A percentile compares a stretch with the other conserved stretches of the same genome.
These are phyloP conservation scores for Asbolus verrucosus DNA, from an alignment of 1,140 invertebrate genomes.

Conservation along the genomic window DNA sequence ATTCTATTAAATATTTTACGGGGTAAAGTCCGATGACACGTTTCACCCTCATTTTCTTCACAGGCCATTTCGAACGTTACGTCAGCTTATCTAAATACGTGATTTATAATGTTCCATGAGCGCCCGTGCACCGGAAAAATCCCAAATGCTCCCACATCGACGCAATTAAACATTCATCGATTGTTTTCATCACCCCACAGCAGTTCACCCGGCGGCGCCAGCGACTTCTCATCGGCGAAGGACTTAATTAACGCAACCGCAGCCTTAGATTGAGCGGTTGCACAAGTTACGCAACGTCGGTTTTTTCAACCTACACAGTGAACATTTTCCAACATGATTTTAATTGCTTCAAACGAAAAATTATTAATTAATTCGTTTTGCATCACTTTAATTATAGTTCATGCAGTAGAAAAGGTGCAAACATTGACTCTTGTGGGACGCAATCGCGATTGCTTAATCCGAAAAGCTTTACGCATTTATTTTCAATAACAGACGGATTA, in stretches of 20 bases:
- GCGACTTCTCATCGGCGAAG: background rate
- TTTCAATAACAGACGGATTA: too few relatives aligned
- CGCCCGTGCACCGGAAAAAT: conserved; percentile 3
- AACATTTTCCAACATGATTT: too few relatives aligned
- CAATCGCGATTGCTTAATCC: too few relatives aligned
- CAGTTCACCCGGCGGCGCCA: background rate
- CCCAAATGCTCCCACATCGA: background rate
- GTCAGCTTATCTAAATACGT: conserved; percentile 49
- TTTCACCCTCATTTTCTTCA: conserved; percentile 45
- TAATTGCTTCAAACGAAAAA: too few relatives aligned
- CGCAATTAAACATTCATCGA: conserved; percentile 23
- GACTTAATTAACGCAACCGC: background rate
- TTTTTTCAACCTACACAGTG: background rate
- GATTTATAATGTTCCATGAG: conserved; percentile 39
- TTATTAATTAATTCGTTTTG: too few relatives aligned
- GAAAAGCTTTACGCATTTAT: too few relatives aligned
- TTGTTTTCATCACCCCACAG: too few relatives aligned
- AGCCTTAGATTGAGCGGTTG: too few relatives aligned
- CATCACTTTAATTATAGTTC: too few relatives aligned
- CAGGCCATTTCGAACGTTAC: conserved; percentile 43
- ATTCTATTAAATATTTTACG: conserved; percentile 47
- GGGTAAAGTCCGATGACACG: conserved; percentile 44
- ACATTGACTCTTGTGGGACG: too few relatives aligned
- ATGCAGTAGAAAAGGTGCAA: too few relatives aligned
- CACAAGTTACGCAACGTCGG: too few relatives aligned